Evolutionary conservation across 2,888 invertebrate species (phyloP).

Genomic region (Atherix ibis): DNA sequence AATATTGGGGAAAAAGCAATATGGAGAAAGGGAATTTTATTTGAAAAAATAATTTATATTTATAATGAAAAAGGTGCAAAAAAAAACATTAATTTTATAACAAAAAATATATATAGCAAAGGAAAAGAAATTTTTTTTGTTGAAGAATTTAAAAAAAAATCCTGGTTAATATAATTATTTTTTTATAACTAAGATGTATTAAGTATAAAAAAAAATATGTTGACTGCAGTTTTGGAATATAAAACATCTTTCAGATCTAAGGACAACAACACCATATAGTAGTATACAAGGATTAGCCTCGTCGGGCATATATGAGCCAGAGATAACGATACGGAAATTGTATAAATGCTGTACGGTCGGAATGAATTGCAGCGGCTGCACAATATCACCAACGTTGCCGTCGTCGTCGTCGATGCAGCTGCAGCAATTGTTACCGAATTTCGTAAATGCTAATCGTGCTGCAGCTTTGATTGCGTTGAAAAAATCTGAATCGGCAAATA

Average conservation of each 20-base stretch:
- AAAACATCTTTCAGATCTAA: constrained; percentile 33
- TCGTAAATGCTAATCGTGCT: constrained; percentile 17
- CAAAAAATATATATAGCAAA: not conserved
- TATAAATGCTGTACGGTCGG: constrained; percentile 26
- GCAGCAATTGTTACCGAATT: constrained; percentile 6
- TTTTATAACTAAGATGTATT: no score
- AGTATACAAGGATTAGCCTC: not conserved
- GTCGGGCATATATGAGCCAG: constrained; percentile 22
- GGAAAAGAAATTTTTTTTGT: not conserved
- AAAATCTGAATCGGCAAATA: constrained; percentile 6
- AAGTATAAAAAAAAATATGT: constrained; percentile 5
- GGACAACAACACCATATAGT: constrained; percentile 19
- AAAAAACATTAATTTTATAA: not conserved
- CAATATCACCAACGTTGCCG: constrained; percentile 9
- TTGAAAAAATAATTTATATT: no score
- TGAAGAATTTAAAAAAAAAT: constrained; percentile 5
- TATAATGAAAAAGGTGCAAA: no score
- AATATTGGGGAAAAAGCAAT: no score
- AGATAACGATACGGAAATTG: constrained; percentile 29
- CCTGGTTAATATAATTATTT: constrained; percentile 1
- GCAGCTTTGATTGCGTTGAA: constrained; percentile 14
- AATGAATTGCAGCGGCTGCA: constrained; percentile 5
- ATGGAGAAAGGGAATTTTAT: no score
- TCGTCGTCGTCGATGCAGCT: constrained; percentile 9
- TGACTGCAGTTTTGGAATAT: constrained; percentile 17